Evolutionary conservation across 2,797 vertebrate species (phyloP), one percentile per base, ranked within the genome.

Genomic region (Anguilla megastoma): DNA sequence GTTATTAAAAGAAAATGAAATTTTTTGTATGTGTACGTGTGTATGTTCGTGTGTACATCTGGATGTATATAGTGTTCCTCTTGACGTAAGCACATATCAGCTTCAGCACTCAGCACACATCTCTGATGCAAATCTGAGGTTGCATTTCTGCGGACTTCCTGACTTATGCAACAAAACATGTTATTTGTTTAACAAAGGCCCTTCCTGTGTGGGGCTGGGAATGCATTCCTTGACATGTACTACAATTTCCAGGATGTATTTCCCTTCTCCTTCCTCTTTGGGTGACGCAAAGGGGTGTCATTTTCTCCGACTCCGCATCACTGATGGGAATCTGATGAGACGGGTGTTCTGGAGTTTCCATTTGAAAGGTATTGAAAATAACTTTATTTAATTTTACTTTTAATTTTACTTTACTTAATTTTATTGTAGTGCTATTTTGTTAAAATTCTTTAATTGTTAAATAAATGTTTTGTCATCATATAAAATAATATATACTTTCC

Each of bases 261-360:
- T 92, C 89, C 89, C 87, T 87, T 45, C 86, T 58, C 50, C 60
- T 91, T 93, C 93, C 93, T 93, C 88, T 91, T 90, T 84, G 86
- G 24, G 12, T 69, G 36, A 45, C 60, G 10, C 9, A 36, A 33
- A 4, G 27, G 9, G 30, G 76, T 45, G 76, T 21, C 18, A 14
- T 45, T 45, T 45, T 45, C 10, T 6, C 2, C 21, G 41, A 41
- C n/a, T 21, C n/a, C 0, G 66, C 66, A 21, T 71, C 1, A n/a
- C 76, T 24, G 41, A 21, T 2, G 41, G 1, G 6, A 45, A 80
- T 7, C 6, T 14, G 30, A 36, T 14, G 30, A 33, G 10, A 14
- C 0, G 12, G 9, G 30, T 14, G 18, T 33, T 74, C 71, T 2
- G 36, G 30, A 27, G 21, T 27, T 66, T 66, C 63, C 24, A 27